These are phyloP conservation scores for Pristionchus fissidentatus DNA, from an alignment of 2,888 invertebrate genomes.

Conservation along the genomic window DNA sequence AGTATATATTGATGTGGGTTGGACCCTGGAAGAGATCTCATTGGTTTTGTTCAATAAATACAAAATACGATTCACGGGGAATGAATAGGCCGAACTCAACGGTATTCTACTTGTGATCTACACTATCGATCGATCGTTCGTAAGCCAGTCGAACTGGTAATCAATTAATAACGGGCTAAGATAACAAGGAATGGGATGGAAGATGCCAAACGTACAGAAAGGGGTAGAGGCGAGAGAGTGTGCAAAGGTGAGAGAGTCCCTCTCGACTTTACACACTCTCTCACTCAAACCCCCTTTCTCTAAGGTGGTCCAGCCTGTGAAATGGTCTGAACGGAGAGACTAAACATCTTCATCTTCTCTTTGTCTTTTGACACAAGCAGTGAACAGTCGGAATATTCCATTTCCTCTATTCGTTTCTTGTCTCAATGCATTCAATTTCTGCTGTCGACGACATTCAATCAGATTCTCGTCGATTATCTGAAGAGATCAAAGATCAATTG, in stretches of 20 bases:
- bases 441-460: constrained; percentile 65
- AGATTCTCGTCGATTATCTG: constrained; percentile 70
- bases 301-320: no score
- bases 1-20: no score
- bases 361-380: constrained; percentile 20
- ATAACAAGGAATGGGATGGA: background rate
- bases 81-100: background rate
- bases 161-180: background rate
- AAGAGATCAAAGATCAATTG: constrained; percentile 18
- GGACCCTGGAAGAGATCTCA: no score
- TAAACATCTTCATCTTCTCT: background rate
- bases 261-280: no score
- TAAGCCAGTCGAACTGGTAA: no score
- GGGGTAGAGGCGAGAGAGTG: background rate
- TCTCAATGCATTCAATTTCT: constrained; percentile 66
- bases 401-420: background rate
- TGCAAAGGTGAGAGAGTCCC: background rate
- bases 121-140: constrained; percentile 9
- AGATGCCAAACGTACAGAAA: background rate
- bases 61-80: background rate
- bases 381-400: background rate
- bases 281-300: no score
- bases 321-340: no score
- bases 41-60: no score
- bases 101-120: background rate